Conservation (phyloP, 2,888 invertebrate genomes). For the Zonitis immaculata region DNA sequence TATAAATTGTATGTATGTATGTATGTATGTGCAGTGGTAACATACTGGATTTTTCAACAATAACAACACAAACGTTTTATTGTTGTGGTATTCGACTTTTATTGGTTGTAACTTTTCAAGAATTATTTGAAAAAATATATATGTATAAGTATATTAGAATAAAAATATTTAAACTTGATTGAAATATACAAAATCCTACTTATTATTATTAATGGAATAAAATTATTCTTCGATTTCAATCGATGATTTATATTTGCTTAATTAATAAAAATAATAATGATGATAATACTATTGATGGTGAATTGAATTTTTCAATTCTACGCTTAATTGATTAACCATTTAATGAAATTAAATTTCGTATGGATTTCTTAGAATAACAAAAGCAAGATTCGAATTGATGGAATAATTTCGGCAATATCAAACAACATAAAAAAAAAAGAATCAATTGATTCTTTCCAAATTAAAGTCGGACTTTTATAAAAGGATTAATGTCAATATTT, state of each 20-base stretch:
- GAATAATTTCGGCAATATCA: not conserved
- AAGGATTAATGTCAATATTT: not conserved
- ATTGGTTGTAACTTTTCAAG: not conserved
- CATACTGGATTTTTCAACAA: conserved; percentile 14
- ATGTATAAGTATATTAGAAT: too few relatives aligned
- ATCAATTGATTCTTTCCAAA: not conserved
- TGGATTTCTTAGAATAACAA: not conserved
- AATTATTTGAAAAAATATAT: too few relatives aligned
- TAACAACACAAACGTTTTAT: conserved; percentile 14
- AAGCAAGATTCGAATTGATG: not conserved
- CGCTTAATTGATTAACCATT: not conserved
- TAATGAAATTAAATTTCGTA: not conserved
- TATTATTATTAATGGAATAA: not conserved
- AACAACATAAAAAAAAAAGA: not conserved
- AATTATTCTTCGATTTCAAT: not conserved
- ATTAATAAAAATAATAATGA: too few relatives aligned
- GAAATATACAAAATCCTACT: not conserved
- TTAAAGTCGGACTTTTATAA: not conserved
- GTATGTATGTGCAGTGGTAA: not conserved
- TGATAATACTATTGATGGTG: too few relatives aligned
- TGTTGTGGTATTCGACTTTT: conserved; percentile 1
- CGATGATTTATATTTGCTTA: not conserved
- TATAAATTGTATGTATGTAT: too few relatives aligned
- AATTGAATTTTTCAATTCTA: too few relatives aligned
- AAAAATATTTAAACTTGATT: not conserved